Percentiles rank a stretch among this genome's conserved stretches.
These are phyloP conservation scores for Rhinophrynus dorsalis DNA, from an alignment of 2,797 vertebrate genomes.

Conservation along the genomic window DNA sequence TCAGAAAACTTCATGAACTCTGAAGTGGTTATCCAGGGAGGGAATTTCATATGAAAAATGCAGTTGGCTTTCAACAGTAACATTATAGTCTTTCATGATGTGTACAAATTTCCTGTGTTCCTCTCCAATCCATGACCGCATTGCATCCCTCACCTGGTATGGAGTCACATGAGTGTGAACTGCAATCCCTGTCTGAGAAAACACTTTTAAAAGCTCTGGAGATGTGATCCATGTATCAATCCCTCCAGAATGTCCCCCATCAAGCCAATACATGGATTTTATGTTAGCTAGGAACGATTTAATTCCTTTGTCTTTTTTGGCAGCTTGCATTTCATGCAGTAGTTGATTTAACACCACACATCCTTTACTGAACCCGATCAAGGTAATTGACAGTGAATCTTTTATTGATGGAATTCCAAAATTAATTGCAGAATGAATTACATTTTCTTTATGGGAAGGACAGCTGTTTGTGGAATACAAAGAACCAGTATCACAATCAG, in stretches of 20 bases:
- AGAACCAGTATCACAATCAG: constrained; percentile 19
- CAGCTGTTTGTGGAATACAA: constrained; percentile 65
- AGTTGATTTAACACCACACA: constrained; percentile 98
- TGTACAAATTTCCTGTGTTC: constrained; percentile 86
- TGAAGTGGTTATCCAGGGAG: constrained; percentile 93
- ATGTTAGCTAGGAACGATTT: constrained; percentile 75
- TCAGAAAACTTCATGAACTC: constrained; percentile 84
- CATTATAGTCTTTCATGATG: constrained; percentile 81
- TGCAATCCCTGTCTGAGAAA: constrained; percentile 78
- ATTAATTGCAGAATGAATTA: constrained; percentile 50
- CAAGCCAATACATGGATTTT: constrained; percentile 91
- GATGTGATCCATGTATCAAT: constrained; percentile 94
- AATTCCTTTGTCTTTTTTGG: constrained; percentile 75
- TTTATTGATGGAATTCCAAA: constrained; percentile 60
- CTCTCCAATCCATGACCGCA: constrained; percentile 94
- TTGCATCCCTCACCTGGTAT: constrained; percentile 90
- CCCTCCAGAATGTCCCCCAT: constrained; percentile 93
- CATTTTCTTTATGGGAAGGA: constrained; percentile 54
- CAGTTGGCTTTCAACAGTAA: constrained; percentile 75
- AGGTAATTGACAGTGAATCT: constrained; percentile 72
- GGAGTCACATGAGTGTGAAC: constrained; percentile 92
- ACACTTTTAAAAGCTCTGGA: constrained; percentile 76
- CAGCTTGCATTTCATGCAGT: constrained; percentile 84
- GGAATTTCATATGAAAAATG: constrained; percentile 87
- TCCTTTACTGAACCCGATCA: constrained; percentile 98